These are phyloP conservation scores for Falco naumanni DNA, from an alignment of 2,797 vertebrate genomes.

Conservation along the genomic window DNA sequence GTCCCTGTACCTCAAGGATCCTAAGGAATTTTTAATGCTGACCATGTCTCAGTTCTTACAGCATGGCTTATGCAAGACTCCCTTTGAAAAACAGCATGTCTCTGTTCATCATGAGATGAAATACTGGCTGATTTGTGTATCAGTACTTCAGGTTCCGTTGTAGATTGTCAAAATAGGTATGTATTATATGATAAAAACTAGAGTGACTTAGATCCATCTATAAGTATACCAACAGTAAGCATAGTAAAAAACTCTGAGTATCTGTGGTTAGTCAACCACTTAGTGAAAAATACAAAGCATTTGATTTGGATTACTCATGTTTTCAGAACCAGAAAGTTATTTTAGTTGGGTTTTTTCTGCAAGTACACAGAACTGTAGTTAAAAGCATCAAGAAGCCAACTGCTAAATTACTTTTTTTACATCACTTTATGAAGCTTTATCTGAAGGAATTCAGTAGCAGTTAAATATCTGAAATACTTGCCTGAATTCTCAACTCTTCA, in stretches of 20 bases:
- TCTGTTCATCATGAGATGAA: background rate
- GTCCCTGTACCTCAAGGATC: background rate
- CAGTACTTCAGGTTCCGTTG: background rate
- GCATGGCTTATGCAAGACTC: background rate
- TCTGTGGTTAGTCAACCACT: background rate
- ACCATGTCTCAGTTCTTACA: background rate
- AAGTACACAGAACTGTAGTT: background rate
- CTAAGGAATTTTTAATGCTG: background rate
- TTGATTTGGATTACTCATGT: background rate
- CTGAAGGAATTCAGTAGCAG: background rate
- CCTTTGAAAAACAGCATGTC: background rate
- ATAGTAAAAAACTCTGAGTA: background rate
- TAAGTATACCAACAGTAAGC: conserved; percentile 1
- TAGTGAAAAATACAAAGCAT: background rate
- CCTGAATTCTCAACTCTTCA: background rate
- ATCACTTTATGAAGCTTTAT: background rate
- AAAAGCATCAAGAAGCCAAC: background rate
- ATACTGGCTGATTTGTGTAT: background rate
- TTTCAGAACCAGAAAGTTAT: background rate
- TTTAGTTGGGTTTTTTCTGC: background rate
- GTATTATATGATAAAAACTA: conserved; percentile 22
- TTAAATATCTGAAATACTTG: background rate
- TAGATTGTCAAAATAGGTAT: conserved; percentile 37
- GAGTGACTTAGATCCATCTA: background rate
- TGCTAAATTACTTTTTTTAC: background rate